Evolutionary conservation across 2,888 invertebrate genomes (phyloP).

Genomic region (Patella caerulea): DNA sequence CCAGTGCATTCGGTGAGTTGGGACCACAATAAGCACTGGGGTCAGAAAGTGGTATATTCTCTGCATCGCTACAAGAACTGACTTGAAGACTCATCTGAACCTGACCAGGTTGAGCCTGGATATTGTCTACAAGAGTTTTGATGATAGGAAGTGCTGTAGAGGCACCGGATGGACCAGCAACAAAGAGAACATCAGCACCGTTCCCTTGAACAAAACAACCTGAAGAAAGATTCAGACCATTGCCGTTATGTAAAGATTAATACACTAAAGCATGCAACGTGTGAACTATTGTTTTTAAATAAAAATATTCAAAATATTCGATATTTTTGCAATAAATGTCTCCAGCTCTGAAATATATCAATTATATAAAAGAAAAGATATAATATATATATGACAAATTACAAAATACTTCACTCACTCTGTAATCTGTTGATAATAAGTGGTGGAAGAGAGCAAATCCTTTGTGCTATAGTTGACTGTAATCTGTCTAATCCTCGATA

Average conservation of each 20-base stretch:
- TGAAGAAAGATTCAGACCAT: slow-evolving; percentile 29
- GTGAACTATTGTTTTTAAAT: too few species aligned
- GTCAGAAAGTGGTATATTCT: slow-evolving; percentile 23
- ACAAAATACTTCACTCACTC: neutral
- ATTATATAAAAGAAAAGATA: too few species aligned
- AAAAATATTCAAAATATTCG: too few species aligned
- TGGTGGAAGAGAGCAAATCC: slow-evolving; percentile 38
- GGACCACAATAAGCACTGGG: slow-evolving; percentile 29
- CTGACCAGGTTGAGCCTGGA: slow-evolving; percentile 1
- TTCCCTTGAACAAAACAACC: slow-evolving; percentile 41
- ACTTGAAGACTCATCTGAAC: slow-evolving; percentile 31
- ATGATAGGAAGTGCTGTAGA: slow-evolving; percentile 30
- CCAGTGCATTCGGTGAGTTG: slow-evolving; percentile 8
- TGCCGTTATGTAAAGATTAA: neutral
- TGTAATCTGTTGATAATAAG: slow-evolving; percentile 24
- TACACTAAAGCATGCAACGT: neutral
- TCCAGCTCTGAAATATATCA: too few species aligned
- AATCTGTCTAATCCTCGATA: slow-evolving; percentile 54
- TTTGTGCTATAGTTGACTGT: slow-evolving; percentile 26
- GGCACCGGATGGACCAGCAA: slow-evolving; percentile 32
- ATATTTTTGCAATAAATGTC: too few species aligned
- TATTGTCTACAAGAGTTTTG: slow-evolving; percentile 18
- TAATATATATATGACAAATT: neutral
- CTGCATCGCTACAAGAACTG: slow-evolving; percentile 25
- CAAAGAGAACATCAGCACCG: slow-evolving; percentile 55